Evolutionary conservation across 2,113 vertebrate species (phyloP), one percentile per base, ranked within the genome.

Genomic region (Anseranas semipalmata): DNA sequence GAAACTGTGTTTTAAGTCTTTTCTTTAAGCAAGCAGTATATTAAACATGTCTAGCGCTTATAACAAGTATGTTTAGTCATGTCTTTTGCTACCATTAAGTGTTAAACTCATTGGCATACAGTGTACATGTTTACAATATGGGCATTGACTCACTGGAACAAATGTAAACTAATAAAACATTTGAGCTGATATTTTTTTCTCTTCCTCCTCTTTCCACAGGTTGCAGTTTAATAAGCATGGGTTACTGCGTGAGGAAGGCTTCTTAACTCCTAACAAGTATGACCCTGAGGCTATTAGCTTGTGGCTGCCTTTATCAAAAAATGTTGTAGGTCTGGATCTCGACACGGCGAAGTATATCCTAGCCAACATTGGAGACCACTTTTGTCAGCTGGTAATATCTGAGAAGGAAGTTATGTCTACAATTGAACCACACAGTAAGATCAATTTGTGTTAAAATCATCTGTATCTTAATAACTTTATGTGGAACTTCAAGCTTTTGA

Each of bases 321-420:
- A 98, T 1, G 97, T 98, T 35, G 96, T 98, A 76, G 98, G 98
- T 14, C 97, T 98, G 2, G 98, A 98, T 92, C 95, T 98, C 11
- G 98, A 98, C 95, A 98, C 98, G 24, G 98, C 98, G 1, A 98
- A 98, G 45, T 98, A 98, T 33, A 98, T 98, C 67, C 94, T 98
- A 1, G 98, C 98, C 93, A 98, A 98, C 93, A 98, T 98, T 48
- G 98, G 98, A 95, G 98, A 98, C 89, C 98, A 98, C 93, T 98
- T 98, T 83, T 98, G 98, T 93, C 98, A 98, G 80, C 98, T 98
- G 43, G 98, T 98, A 75, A 98, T 98, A 96, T 98, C 98, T 67
- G 98, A 98, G 55, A 98, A 98, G 87, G 98, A 98, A 80, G 98
- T 98, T 52, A 98, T 98, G 98, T 97, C 98, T 88, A 98, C 98